Percentiles rank a stretch among this genome's conserved stretches.
Evolutionary conservation across 1,140 invertebrate genomes (phyloP).

Genomic region (Sminthurinus signatus): DNA sequence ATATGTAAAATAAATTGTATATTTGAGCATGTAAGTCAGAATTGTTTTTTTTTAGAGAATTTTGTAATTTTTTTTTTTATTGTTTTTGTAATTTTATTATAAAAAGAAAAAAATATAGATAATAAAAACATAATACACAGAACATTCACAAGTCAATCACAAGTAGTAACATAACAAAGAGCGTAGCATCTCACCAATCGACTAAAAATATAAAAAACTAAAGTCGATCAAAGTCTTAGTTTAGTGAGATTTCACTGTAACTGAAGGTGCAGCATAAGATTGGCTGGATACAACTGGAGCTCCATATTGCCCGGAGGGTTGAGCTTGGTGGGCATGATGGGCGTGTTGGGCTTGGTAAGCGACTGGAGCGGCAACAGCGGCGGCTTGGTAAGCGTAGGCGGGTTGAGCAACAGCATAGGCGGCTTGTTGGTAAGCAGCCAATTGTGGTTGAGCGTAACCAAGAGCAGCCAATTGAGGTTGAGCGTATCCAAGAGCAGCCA

Average conservation of each 20-base stretch:
- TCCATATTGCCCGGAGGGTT: conserved; percentile 6
- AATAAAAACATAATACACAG: not conserved
- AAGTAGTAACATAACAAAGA: not conserved
- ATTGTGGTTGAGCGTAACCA: conserved; percentile 2
- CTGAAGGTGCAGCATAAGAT: conserved; percentile 21
- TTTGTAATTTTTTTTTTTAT: too few relatives aligned
- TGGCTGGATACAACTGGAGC: conserved; percentile 14
- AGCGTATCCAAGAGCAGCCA: not conserved
- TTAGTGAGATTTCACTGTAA: conserved; percentile 7
- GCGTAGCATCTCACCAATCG: too few relatives aligned
- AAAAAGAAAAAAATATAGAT: too few relatives aligned
- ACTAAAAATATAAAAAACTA: not conserved
- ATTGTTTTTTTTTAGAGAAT: too few relatives aligned
- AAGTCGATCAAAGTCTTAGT: not conserved
- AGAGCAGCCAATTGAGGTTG: not conserved
- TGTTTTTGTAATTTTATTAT: too few relatives aligned
- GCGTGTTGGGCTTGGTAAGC: not conserved
- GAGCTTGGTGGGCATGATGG: not conserved
- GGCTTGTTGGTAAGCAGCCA: not conserved
- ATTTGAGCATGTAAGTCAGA: not conserved
- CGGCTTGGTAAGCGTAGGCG: conserved; percentile 11
- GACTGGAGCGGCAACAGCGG: conserved; percentile 1
- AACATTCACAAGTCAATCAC: conserved; percentile 10
- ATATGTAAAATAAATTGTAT: too few relatives aligned
- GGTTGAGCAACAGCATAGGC: not conserved